Percentiles rank a stretch among this genome's conserved stretches.
phyloP scores from a whole-genome alignment of 2,888 invertebrate species.

The Dynastes grantii region DNA sequence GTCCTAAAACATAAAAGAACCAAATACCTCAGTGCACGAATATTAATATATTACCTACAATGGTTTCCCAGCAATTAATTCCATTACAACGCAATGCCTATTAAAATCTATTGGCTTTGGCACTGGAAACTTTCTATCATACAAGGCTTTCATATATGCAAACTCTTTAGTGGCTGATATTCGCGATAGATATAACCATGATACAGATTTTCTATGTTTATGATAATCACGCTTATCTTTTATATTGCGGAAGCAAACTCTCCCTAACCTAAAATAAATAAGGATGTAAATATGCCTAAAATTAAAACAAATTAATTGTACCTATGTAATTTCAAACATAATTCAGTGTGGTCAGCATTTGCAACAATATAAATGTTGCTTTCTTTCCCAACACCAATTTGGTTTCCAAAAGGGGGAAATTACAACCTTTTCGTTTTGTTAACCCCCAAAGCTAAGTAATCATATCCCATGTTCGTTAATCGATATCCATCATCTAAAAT shows the following conservation, averaged over 20 bases:
- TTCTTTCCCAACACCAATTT: conserved; percentile 99
- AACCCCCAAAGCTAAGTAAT: conserved; percentile 93
- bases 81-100: conserved; percentile 97
- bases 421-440: conserved; percentile 83
- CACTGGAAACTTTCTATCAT: conserved; percentile 93
- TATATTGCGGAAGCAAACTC: conserved; percentile 96
- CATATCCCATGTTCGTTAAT: conserved; percentile 96
- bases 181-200: conserved; percentile 97
- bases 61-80: conserved; percentile 87
- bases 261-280: conserved; percentile 80
- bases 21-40: conserved; percentile 54
- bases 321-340: conserved; percentile 94
- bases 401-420: conserved; percentile 96
- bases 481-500: conserved; percentile 93
- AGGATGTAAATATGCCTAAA: conserved; percentile 67
- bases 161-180: conserved; percentile 98
- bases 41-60: conserved; percentile 74
- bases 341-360: conserved; percentile 83
- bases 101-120: conserved; percentile 96
- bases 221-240: conserved; percentile 98
- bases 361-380: conserved; percentile 96
- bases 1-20: conserved; percentile 67
- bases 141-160: conserved; percentile 96
- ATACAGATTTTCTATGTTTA: conserved; percentile 88
- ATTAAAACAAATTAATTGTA: conserved; percentile 61